Conservation (phyloP, 2,888 invertebrate species). For the Lithophane socia region DNA sequence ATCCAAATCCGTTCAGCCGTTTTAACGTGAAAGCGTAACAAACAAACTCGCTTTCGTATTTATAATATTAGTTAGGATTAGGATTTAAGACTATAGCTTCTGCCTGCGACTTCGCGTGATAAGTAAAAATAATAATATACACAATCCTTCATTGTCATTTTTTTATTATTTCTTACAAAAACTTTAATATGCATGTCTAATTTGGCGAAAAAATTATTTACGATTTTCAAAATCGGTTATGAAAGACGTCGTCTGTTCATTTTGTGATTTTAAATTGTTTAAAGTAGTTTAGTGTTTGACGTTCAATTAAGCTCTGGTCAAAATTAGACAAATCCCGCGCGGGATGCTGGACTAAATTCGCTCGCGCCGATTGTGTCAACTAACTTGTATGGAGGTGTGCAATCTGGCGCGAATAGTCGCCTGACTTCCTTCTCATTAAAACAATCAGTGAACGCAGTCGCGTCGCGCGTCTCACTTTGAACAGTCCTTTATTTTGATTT, state of each 20-base stretch:
- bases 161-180: too few species aligned
- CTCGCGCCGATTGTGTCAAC: neutral
- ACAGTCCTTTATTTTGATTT: slow-evolving; percentile 26
- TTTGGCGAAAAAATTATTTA: too few species aligned
- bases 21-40: too few species aligned
- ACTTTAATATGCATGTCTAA: too few species aligned
- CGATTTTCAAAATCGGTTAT: too few species aligned
- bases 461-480: neutral
- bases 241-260: too few species aligned
- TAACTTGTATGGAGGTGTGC: neutral
- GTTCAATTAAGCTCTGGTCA: slow-evolving; percentile 8
- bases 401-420: neutral
- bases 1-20: too few species aligned
- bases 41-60: too few species aligned
- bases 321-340: neutral
- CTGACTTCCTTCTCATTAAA: neutral
- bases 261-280: too few species aligned
- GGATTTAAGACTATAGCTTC: neutral
- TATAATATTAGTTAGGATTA: too few species aligned
- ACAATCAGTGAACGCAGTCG: neutral
- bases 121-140: too few species aligned
- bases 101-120: neutral
- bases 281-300: neutral
- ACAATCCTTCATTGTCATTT: too few species aligned
- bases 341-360: neutral